Percentiles rank a stretch among this genome's conserved stretches.
Conservation (phyloP, 1,140 invertebrate genomes). For the Olivierus martensii region DNA sequence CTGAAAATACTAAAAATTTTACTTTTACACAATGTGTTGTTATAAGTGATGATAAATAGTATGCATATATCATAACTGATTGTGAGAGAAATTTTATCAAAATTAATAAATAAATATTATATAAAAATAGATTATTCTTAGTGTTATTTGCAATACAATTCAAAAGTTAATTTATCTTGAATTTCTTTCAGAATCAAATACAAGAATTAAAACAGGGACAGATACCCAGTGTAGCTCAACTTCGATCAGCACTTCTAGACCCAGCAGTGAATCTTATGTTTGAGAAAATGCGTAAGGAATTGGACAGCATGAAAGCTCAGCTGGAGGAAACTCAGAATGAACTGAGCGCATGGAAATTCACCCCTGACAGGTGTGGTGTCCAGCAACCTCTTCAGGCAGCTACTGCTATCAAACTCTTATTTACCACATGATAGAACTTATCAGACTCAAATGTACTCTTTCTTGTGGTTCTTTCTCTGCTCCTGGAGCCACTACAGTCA, state of each 20-base stretch:
- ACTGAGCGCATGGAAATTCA: slow-evolving; percentile 96
- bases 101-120: no score
- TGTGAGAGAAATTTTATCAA: no score
- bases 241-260: slow-evolving; percentile 74
- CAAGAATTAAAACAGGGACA: slow-evolving; percentile 47
- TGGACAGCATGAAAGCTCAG: slow-evolving; percentile 73
- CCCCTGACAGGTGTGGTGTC: slow-evolving; percentile 67
- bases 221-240: slow-evolving; percentile 49
- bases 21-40: no score
- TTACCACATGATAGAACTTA: slow-evolving; percentile 11
- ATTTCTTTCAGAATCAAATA: slow-evolving; percentile 65
- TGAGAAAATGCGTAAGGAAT: slow-evolving; percentile 77
- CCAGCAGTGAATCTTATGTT: slow-evolving; percentile 91
- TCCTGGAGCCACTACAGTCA: slow-evolving; percentile 2
- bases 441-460: neutral
- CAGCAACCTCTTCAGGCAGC: slow-evolving; percentile 6
- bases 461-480: slow-evolving; percentile 1
- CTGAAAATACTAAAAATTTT: no score
- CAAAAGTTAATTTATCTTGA: neutral
- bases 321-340: slow-evolving; percentile 96
- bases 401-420: slow-evolving; percentile 8
- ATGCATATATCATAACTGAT: no score
- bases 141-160: no score
- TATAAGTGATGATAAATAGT: no score
- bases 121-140: no score